Base-by-base conservation (phyloP, 1,140 invertebrate genomes). In the Cotesia glomerata region DNA sequence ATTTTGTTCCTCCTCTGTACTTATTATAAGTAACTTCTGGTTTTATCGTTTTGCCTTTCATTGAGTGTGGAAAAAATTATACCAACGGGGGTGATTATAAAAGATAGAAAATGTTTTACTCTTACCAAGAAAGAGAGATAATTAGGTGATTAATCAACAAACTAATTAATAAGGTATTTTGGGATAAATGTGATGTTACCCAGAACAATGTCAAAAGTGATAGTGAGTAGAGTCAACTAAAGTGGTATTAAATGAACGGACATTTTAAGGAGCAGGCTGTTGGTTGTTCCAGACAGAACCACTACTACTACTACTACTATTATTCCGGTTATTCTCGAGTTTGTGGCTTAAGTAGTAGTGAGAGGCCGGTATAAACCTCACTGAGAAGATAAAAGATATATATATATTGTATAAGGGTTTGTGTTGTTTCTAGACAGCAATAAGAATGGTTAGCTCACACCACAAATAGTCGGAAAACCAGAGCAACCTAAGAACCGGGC, bases 361-460 rank as follows among this genome's bases (percentile, higher is more conserved):
- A 18, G 18, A 18, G 0, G 18, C 18, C 2, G 18, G 18, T 0
- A 18, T 18, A 18, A 18, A 18, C 18, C 18, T 18, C 18, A 18
- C 2, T 18, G 18, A 18, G 18, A 18, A 18, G 18, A 18, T 18
- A 2, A n/a, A n/a, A n/a, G 0, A 18, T 18, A 18, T 18, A 18
- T 2, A 18, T 18, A 18, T 18, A 18, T 18, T 1, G 26, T 26
- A 26, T 26, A 67, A 45, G 35, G n/a, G 51, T 11, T n/a, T 67
- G 65, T 67, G 65, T 67, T 67, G 65, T 67, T 67, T 67, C 65
- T 67, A 54, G 51, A 67, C 65, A 26, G 4, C 34, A 67, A 67
- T 67, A 67, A 54, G 52, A 67, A 67, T 54, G 18, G 49, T 18
- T 56, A 32, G n/a, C 35, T n/a, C 13, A n/a, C 65, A 49, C 49